Conservation (phyloP, 2,797 vertebrate genomes). For the Ispidina picta region DNA sequence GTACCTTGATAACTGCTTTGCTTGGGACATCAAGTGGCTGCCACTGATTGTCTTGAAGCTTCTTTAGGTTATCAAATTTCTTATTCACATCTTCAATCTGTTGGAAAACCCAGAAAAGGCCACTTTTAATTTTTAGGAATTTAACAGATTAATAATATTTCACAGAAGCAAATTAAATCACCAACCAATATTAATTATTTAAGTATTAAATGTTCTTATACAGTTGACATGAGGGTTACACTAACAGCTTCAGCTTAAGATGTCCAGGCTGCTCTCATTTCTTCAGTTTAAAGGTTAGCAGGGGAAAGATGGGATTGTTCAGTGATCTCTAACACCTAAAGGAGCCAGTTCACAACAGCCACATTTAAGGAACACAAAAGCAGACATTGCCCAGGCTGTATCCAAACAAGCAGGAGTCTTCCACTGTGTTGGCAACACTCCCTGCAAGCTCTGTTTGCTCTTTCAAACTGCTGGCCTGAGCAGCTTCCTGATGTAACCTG, state of each 20-base stretch:
- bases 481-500: not conserved
- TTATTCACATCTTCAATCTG: slow-evolving; percentile 90
- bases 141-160: not conserved
- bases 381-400: not conserved
- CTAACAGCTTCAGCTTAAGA: not conserved
- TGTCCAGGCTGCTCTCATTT: not conserved
- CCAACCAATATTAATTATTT: not conserved
- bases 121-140: not conserved
- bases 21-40: slow-evolving; percentile 75
- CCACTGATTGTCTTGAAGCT: slow-evolving; percentile 86
- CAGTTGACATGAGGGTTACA: not conserved
- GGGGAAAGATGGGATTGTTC: not conserved
- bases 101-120: not conserved
- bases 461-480: not conserved
- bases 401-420: not conserved
- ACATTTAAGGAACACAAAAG: not conserved
- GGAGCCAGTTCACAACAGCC: not conserved
- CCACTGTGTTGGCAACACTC: not conserved
- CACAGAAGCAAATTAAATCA: not conserved
- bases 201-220: not conserved
- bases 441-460: not conserved
- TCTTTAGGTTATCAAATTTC: slow-evolving; percentile 87
- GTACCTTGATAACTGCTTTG: slow-evolving; percentile 84
- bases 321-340: not conserved
- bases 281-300: not conserved